These are phyloP conservation scores for Triops longicaudatus DNA, from an alignment of 1,140 invertebrate species.

Conservation along the genomic window DNA sequence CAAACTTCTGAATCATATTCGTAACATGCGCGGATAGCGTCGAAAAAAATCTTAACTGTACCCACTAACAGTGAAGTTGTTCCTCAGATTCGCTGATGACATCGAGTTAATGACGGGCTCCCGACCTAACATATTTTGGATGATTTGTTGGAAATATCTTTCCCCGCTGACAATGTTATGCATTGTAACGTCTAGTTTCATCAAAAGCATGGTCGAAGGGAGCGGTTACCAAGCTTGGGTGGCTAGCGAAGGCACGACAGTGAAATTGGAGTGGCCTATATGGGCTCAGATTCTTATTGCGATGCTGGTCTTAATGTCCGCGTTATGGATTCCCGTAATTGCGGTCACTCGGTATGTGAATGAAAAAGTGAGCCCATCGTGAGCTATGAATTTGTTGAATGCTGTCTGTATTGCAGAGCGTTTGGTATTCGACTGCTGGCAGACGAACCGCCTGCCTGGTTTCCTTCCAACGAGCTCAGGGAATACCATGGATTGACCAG, in stretches of 20 bases:
- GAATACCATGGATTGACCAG: slow-evolving; percentile 74
- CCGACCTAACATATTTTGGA: slow-evolving; percentile 76
- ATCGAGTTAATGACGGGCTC: slow-evolving; percentile 90
- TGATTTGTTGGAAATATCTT: slow-evolving; percentile 89
- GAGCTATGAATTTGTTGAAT: background rate
- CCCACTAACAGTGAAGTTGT: slow-evolving; percentile 1
- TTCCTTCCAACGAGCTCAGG: slow-evolving; percentile 74
- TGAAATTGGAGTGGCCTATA: slow-evolving; percentile 65
- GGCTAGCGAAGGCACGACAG: slow-evolving; percentile 56
- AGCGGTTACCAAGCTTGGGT: slow-evolving; percentile 82
- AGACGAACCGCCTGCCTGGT: slow-evolving; percentile 86
- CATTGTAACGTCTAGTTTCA: slow-evolving; percentile 73
- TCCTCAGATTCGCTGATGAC: slow-evolving; percentile 73
- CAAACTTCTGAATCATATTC: slow-evolving; percentile 16
- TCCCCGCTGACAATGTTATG: slow-evolving; percentile 83
- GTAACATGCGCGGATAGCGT: background rate
- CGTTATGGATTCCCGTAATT: slow-evolving; percentile 77
- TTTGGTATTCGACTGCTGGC: slow-evolving; percentile 70
- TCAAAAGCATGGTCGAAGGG: slow-evolving; percentile 69
- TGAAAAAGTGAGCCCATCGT: background rate
- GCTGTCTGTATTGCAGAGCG: slow-evolving; percentile 45
- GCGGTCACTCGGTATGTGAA: slow-evolving; percentile 64
- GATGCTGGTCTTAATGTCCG: slow-evolving; percentile 64
- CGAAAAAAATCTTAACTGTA: background rate
- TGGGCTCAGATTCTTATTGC: slow-evolving; percentile 68